phyloP scores from a whole-genome alignment of 2,888 invertebrate genomes.

The Eupithecia subfuscata region DNA sequence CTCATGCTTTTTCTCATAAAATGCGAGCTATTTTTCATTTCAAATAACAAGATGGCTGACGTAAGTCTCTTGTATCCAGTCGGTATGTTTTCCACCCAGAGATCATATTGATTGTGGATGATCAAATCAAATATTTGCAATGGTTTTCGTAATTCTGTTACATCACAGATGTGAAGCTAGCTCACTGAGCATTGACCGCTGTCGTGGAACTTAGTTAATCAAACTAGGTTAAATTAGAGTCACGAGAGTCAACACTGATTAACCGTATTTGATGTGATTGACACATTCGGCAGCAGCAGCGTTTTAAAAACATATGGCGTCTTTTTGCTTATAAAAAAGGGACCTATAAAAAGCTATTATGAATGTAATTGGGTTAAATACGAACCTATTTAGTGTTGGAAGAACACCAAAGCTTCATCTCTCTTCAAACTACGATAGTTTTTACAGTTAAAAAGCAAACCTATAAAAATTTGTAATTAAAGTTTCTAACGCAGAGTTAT shows the following conservation, averaged over 20 bases:
- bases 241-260: background rate
- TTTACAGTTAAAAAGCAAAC: no score
- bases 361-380: no score
- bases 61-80: background rate
- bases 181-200: background rate
- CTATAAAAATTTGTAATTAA: background rate
- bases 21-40: background rate
- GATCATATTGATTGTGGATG: slow-evolving; percentile 5
- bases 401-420: no score
- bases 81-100: background rate
- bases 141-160: slow-evolving; percentile 6
- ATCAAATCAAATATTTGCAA: slow-evolving; percentile 12
- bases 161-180: background rate
- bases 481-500: background rate
- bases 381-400: no score
- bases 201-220: background rate
- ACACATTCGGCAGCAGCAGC: background rate
- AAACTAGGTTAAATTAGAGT: slow-evolving; percentile 4
- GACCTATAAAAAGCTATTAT: no score
- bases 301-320: background rate
- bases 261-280: background rate
- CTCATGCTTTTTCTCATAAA: background rate
- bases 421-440: no score
- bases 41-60: background rate
- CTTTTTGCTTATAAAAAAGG: background rate